Evolutionary conservation across 2,113 vertebrate species (phyloP).

Genomic region (Thunnus maccoyii): DNA sequence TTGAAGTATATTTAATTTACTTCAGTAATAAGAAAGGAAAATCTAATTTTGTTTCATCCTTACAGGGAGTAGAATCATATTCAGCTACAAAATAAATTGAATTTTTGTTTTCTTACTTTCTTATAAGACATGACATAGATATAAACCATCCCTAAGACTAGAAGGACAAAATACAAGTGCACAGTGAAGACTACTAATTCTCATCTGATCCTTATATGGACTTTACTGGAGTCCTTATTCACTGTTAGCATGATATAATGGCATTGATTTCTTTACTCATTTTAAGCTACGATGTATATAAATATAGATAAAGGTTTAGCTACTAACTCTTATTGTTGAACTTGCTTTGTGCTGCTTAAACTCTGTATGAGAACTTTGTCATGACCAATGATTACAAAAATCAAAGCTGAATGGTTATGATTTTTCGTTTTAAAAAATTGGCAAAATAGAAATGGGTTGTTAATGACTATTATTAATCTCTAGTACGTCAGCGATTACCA

Average conservation of each 20-base stretch:
- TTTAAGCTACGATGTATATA: neutral
- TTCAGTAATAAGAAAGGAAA: neutral
- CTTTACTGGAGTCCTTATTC: constrained; percentile 24
- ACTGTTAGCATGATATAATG: constrained; percentile 33
- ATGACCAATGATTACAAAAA: constrained; percentile 56
- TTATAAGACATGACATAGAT: neutral
- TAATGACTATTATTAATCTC: constrained; percentile 78
- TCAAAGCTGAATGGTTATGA: constrained; percentile 33
- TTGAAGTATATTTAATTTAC: constrained; percentile 19
- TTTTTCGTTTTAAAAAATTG: constrained; percentile 59
- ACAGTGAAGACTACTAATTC: neutral
- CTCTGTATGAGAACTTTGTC: constrained; percentile 6
- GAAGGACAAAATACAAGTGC: neutral
- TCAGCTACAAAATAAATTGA: neutral
- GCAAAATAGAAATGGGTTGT: constrained; percentile 60
- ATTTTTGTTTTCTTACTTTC: neutral
- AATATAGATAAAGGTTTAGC: neutral
- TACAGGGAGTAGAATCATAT: constrained; percentile 13
- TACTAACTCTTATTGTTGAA: neutral
- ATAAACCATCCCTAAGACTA: neutral
- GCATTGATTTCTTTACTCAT: constrained; percentile 23
- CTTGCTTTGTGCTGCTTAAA: neutral
- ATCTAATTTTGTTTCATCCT: constrained; percentile 15
- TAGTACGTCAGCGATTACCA: constrained; percentile 48
- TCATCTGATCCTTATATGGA: neutral